Conservation (phyloP, 1,140 invertebrate genomes). For the Orius insidiosus region DNA sequence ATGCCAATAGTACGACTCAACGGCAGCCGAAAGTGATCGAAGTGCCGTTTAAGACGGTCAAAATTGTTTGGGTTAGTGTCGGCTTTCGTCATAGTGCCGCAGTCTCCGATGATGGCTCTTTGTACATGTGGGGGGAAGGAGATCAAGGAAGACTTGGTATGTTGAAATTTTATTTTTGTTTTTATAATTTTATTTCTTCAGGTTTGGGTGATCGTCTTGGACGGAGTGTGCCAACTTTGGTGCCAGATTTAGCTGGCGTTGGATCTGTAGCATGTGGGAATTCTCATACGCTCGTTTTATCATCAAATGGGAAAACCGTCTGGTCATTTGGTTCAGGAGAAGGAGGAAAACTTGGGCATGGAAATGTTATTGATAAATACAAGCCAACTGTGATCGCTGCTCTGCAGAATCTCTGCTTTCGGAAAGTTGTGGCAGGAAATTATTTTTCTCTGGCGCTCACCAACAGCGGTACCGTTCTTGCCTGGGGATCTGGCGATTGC, state of each 20-base stretch:
- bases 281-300: constrained; percentile 42
- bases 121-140: constrained; percentile 46
- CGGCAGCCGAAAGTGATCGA: constrained; percentile 34
- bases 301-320: constrained; percentile 39
- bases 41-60: constrained; percentile 30
- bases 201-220: constrained; percentile 36
- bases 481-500: constrained; percentile 42
- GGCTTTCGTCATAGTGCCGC: constrained; percentile 45
- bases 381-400: constrained; percentile 44
- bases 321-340: constrained; percentile 48
- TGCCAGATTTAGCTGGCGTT: constrained; percentile 36
- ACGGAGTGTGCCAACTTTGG: constrained; percentile 36
- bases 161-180: neutral
- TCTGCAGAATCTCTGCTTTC: constrained; percentile 37
- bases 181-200: constrained; percentile 20
- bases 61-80: constrained; percentile 35
- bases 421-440: constrained; percentile 39
- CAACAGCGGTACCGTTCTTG: constrained; percentile 34
- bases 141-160: constrained; percentile 40
- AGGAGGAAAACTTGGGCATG: constrained; percentile 42
- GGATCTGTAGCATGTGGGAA: constrained; percentile 43
- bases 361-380: constrained; percentile 33
- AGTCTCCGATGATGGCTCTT: constrained; percentile 34
- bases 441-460: constrained; percentile 43
- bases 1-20: constrained; percentile 36